Evolutionary conservation across 2,797 vertebrate species (phyloP), one percentile per base, ranked within the genome.

Genomic region (Ceyx erithaca): DNA sequence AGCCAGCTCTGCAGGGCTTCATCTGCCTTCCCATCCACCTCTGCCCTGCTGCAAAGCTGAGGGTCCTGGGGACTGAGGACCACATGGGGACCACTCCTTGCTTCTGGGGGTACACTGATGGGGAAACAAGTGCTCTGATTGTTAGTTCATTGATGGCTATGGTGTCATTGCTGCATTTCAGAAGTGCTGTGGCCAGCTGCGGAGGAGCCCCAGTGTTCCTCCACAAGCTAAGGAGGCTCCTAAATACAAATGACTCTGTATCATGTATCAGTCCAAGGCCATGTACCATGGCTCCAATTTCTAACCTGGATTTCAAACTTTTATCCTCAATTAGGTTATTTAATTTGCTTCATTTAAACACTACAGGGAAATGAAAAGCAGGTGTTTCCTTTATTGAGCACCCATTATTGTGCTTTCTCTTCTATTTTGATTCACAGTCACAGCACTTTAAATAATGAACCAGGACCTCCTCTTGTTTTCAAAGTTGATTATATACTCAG

Each of bases 281-380:
- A 45, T n/a, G 28, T 63, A 72, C 75, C n/a, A 13, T 1, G 5
- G 30, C 59, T 91, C 59, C 5, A 2, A 80, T 94, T 93, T 94
- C 81, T 87, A 85, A 87, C 43, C 14, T 46, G 69, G 66, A 85
- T 76, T 94, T 90, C 37, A 87, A 93, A 87, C 48, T 78, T 94
- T 83, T 89, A 59, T 94, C 41, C 81, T 83, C 79, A 69, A 75
- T 85, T 89, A 69, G 18, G 41, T 88, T 92, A 68, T 89, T 92
- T 93, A 80, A 94, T 93, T 95, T 90, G 33, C 51, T 95, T 90
- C 76, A 76, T 72, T 89, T 92, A 79, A 92, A 75, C 40, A 22
- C 25, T 66, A 12, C 52, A 87, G 79, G 81, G 87, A 96, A 92
- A 94, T 73, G 12, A 85, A 85, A 93, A 85, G n/a, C 93, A 90